Evolutionary conservation across 2,888 invertebrate species (phyloP).

Genomic region (Calameuta idolon): DNA sequence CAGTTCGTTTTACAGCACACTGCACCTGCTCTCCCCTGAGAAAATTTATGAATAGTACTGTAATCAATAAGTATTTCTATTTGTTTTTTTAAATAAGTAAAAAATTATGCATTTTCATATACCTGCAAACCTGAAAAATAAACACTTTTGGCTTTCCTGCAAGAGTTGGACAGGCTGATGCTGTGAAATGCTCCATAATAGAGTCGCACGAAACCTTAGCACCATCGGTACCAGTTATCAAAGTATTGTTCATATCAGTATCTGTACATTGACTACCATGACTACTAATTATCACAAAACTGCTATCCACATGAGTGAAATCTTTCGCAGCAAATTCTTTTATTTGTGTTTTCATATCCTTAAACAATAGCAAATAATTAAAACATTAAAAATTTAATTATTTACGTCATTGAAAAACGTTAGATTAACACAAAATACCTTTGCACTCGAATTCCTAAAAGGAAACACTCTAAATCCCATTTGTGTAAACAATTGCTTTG

Average conservation of each 20-base stretch:
- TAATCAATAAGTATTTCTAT: slow-evolving; percentile 3
- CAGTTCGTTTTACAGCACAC: slow-evolving; percentile 26
- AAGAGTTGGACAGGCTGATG: slow-evolving; percentile 65
- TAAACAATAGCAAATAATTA: slow-evolving; percentile 18
- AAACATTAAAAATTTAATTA: not conserved
- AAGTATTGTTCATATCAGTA: slow-evolving; percentile 32
- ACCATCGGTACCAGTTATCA: slow-evolving; percentile 50
- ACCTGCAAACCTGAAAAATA: slow-evolving; percentile 72
- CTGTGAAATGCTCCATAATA: slow-evolving; percentile 65
- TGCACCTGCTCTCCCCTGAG: slow-evolving; percentile 31
- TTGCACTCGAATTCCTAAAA: slow-evolving; percentile 44
- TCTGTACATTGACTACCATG: slow-evolving; percentile 50
- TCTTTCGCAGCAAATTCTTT: slow-evolving; percentile 47
- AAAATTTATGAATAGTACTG: slow-evolving; percentile 14
- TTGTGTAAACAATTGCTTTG: slow-evolving; percentile 50
- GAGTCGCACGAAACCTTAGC: slow-evolving; percentile 46
- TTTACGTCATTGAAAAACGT: slow-evolving; percentile 3
- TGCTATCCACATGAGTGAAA: slow-evolving; percentile 52
- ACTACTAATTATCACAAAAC: slow-evolving; percentile 58
- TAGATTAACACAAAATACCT: slow-evolving; percentile 38
- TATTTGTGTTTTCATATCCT: slow-evolving; percentile 48
- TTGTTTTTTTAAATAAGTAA: not conserved
- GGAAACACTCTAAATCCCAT: slow-evolving; percentile 58
- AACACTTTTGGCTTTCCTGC: slow-evolving; percentile 73
- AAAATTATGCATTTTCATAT: slow-evolving; percentile 21